Evolutionary conservation across 2,797 vertebrate genomes (phyloP).

Genomic region (Aselliscus stoliczkanus): DNA sequence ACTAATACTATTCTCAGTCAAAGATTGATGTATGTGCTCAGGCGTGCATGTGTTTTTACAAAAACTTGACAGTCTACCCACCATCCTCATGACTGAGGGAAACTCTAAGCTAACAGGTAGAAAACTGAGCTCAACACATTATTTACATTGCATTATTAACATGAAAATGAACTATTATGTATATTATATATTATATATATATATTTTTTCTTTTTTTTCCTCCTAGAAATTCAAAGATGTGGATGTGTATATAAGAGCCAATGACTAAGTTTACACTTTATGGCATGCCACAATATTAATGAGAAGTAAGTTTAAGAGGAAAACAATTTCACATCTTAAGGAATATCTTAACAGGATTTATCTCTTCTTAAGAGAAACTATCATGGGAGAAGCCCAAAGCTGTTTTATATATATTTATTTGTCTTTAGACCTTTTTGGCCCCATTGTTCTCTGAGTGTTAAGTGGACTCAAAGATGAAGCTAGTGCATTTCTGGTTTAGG

Average conservation of each 20-base stretch:
- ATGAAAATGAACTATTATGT: not conserved
- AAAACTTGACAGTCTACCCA: not conserved
- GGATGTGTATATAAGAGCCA: too few relatives aligned
- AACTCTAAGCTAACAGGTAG: not conserved
- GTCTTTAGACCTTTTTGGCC: not conserved
- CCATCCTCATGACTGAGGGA: not conserved
- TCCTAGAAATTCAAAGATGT: too few relatives aligned
- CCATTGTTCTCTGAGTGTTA: not conserved
- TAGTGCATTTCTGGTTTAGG: not conserved
- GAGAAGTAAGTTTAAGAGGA: not conserved
- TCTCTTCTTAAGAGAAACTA: not conserved
- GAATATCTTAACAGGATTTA: not conserved
- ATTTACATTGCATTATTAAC: not conserved
- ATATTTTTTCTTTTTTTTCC: too few relatives aligned
- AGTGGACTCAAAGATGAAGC: not conserved
- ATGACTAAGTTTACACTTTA: not conserved
- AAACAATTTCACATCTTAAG: not conserved
- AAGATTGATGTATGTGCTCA: fast-evolving
- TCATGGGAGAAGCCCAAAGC: not conserved
- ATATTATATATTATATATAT: not conserved
- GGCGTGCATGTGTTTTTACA: not conserved
- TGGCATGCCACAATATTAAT: not conserved
- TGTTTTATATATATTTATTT: not conserved
- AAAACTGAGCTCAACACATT: not conserved
- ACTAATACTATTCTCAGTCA: not conserved